Conservation (phyloP, 1,140 invertebrate genomes). For the Oscheius sp. region DNA sequence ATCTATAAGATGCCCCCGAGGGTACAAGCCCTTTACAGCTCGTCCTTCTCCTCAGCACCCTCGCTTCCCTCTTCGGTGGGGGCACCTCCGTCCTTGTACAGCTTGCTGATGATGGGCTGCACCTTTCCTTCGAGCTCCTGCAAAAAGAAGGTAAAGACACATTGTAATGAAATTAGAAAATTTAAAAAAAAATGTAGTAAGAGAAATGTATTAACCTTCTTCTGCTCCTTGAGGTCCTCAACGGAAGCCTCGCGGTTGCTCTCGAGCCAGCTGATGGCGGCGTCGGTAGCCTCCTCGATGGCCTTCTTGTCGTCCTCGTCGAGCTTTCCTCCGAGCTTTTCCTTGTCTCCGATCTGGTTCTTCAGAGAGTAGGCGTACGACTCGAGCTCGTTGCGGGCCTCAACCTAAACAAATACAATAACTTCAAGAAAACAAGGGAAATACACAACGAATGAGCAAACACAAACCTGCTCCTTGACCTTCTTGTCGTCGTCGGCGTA, state of each 20-base stretch:
- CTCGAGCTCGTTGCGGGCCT: constrained; percentile 86
- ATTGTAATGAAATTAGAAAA: no score
- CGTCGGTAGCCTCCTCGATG: constrained; percentile 89
- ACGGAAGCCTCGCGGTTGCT: constrained; percentile 87
- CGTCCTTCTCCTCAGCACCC: constrained; percentile 55
- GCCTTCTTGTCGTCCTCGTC: constrained; percentile 87
- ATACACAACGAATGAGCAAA: background rate
- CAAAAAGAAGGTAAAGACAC: background rate
- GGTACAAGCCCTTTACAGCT: constrained; percentile 45
- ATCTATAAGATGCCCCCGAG: no score
- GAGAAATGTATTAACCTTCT: no score
- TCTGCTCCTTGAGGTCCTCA: constrained; percentile 91
- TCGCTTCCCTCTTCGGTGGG: constrained; percentile 42
- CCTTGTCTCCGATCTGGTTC: constrained; percentile 94
- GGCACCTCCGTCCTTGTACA: constrained; percentile 76
- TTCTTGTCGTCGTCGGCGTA: constrained; percentile 98
- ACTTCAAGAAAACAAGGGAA: no score
- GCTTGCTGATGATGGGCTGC: constrained; percentile 90
- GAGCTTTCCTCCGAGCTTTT: constrained; percentile 90
- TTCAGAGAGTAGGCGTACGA: constrained; percentile 96
- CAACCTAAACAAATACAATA: no score
- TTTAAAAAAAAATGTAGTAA: no score
- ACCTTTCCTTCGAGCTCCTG: constrained; percentile 84
- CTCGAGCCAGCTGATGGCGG: constrained; percentile 97
- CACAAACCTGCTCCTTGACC: constrained; percentile 76